Conservation (phyloP, 2,888 invertebrate species). For the Acanthoscelides obtectus region DNA sequence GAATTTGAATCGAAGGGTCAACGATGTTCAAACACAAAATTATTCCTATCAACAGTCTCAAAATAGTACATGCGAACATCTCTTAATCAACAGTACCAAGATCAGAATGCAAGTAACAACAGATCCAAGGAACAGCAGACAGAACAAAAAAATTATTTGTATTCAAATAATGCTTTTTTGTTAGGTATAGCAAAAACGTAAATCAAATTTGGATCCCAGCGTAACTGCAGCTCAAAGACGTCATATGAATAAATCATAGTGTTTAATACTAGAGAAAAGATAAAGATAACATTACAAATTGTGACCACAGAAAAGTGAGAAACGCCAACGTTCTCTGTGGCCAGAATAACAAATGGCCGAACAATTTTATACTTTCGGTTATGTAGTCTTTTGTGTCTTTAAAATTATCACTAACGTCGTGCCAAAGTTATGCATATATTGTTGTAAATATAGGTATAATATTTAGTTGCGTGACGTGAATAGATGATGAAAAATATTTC, state of each 20-base stretch:
- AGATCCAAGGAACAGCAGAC: constrained; percentile 5
- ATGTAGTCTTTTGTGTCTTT: not conserved
- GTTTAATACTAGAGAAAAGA: not conserved
- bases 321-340: not conserved
- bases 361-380: not conserved
- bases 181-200: not conserved
- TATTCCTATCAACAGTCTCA: constrained; percentile 20
- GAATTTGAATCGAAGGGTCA: constrained; percentile 29
- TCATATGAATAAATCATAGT: not conserved
- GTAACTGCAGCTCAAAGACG: not conserved
- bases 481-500: no score
- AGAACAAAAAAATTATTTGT: no score
- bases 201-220: not conserved
- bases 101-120: not conserved
- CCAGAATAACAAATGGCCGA: not conserved
- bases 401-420: not conserved
- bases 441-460: not conserved
- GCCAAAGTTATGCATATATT: not conserved
- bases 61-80: not conserved
- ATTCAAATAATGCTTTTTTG: no score
- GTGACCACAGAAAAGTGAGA: not conserved
- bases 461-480: no score
- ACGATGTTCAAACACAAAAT: not conserved
- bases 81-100: not conserved
- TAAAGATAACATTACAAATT: not conserved